These are phyloP conservation scores for Aradophagus sp. DNA, from an alignment of 1,140 invertebrate genomes.

Conservation along the genomic window DNA sequence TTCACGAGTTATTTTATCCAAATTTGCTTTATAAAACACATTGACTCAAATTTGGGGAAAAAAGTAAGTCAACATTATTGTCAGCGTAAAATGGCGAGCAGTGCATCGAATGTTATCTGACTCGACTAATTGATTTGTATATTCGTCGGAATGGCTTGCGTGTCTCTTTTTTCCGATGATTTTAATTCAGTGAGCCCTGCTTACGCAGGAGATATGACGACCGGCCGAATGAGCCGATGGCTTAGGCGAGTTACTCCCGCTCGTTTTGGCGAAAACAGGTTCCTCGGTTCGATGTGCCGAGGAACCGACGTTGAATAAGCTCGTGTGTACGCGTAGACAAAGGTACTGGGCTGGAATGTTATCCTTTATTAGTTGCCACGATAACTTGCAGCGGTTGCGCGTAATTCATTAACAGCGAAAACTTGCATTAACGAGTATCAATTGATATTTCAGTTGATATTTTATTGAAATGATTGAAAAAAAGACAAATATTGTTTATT, in stretches of 20 bases:
- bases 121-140: no score
- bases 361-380: constrained; percentile 44
- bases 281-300: constrained; percentile 43
- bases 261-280: constrained; percentile 53
- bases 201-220: constrained; percentile 44
- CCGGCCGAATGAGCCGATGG: constrained; percentile 38
- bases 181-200: constrained; percentile 42
- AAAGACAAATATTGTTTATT: no score
- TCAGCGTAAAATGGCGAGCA: no score
- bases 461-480: no score
- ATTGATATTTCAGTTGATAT: no score
- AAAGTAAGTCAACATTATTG: no score
- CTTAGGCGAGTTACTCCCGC: constrained; percentile 45
- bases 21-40: no score
- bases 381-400: constrained; percentile 11
- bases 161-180: constrained; percentile 37
- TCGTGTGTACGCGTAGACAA: constrained; percentile 49
- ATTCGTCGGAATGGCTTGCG: not conserved
- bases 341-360: constrained; percentile 50
- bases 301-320: constrained; percentile 46
- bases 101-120: no score
- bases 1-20: no score
- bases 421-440: no score
- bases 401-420: no score
- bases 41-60: no score